A percentile compares a stretch with the other conserved stretches of the same genome.
Evolutionary conservation across 2,113 vertebrate species (phyloP).

Genomic region (Cyprinodon tularosa): DNA sequence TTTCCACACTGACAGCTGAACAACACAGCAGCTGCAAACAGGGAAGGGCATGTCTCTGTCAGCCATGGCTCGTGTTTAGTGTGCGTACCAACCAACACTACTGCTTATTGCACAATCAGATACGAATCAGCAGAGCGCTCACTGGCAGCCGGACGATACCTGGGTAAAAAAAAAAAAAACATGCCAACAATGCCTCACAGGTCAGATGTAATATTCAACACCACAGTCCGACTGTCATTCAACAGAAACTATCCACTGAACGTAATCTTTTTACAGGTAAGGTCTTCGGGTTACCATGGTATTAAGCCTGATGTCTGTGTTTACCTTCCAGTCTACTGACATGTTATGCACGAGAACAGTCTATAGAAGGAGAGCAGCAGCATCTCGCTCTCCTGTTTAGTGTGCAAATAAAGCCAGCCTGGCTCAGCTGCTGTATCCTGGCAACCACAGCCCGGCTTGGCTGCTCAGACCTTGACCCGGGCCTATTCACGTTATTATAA

Average conservation of each 20-base stretch:
- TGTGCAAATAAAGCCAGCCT: slow-evolving; percentile 80
- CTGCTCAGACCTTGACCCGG: slow-evolving; percentile 79
- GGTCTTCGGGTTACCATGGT: background rate
- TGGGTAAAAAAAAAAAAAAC: slow-evolving; percentile 26
- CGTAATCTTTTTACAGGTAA: background rate
- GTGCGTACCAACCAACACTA: slow-evolving; percentile 9
- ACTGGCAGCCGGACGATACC: slow-evolving; percentile 41
- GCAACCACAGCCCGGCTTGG: slow-evolving; percentile 80
- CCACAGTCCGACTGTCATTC: slow-evolving; percentile 2
- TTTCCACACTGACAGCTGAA: slow-evolving; percentile 69
- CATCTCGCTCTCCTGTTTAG: slow-evolving; percentile 72
- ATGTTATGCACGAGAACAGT: slow-evolving; percentile 49
- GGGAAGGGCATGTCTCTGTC: slow-evolving; percentile 62
- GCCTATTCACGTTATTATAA: slow-evolving; percentile 85
- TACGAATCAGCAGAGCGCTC: slow-evolving; percentile 38
- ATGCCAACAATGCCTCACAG: slow-evolving; percentile 18
- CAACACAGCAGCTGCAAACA: slow-evolving; percentile 63
- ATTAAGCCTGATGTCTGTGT: slow-evolving; percentile 9
- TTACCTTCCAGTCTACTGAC: slow-evolving; percentile 58
- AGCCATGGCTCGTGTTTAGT: slow-evolving; percentile 22
- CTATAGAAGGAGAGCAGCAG: slow-evolving; percentile 51
- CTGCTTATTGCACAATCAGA: slow-evolving; percentile 50
- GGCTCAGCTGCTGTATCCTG: slow-evolving; percentile 80
- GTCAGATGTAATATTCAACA: slow-evolving; percentile 9
- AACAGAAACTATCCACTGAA: background rate